Base-by-base conservation (phyloP, 1,140 invertebrate species). In the Drosophila repletoides region DNA sequence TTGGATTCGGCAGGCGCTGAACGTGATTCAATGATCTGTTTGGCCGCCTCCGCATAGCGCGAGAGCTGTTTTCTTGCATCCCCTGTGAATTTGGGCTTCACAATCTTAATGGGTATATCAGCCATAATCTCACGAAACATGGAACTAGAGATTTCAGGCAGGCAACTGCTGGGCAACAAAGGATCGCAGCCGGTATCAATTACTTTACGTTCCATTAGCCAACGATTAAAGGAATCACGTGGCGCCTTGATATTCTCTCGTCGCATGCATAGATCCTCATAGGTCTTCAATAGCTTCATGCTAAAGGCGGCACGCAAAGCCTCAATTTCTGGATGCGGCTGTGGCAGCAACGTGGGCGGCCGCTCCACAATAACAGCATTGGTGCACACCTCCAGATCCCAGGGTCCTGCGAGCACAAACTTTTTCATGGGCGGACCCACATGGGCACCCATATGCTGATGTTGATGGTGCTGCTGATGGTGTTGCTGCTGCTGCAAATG, bases 51-150 rank as follows among this genome's bases (percentile, higher is more conserved):
- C 0, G 97, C 97, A 90, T 98, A 99, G 31, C 96, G 94, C 4
- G 96, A 97, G 0, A 99, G 91, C 88, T 99, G 98, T 90, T 98
- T 98, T n/a, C 97, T 92, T 0, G 98, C 97, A 91, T 99, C 98
- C 3, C 96, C 96, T 4, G 97, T 97, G 88, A 97, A 98, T 90
- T 98, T 98, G 5, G 98, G 97, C 89, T 97, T 95, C 3, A 97
- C 94, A 34, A 99, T 93, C 91, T 98, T 98, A 22, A 99, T 97
- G 0, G 98, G 98, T 77, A 99, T 98, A 90, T 99, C 98, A 90
- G 98, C 97, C 97, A 99, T 98, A 21, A 99, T 98, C 92, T 99
- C 98, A 52, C 96, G 94, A 90, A 98, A 98, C 97, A 99, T 98
- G 2, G 96, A 96, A 88, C 95, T 93, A 1, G 97, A 98, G 65